Evolutionary conservation across 1,140 invertebrate genomes (phyloP).

Genomic region (Pteromalus puparum): DNA sequence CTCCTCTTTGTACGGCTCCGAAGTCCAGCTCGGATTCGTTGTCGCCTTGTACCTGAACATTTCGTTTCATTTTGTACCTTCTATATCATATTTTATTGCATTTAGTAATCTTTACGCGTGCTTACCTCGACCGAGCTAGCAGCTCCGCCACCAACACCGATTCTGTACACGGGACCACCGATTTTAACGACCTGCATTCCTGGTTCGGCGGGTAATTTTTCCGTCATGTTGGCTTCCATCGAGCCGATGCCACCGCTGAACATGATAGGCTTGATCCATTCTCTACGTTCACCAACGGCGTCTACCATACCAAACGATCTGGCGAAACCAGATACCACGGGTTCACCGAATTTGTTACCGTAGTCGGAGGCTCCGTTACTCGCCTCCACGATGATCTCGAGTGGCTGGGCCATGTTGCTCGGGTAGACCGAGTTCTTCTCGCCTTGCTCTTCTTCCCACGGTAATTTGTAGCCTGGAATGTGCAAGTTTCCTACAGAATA

Average conservation of each 20-base stretch:
- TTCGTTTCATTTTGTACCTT: neutral
- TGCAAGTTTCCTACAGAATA: conserved; percentile 96
- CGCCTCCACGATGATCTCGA: conserved; percentile 94
- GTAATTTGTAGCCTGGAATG: conserved; percentile 90
- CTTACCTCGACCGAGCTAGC: conserved; percentile 94
- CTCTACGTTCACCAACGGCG: conserved; percentile 82
- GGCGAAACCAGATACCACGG: conserved; percentile 92
- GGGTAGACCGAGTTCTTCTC: conserved; percentile 83
- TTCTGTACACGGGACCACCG: conserved; percentile 96
- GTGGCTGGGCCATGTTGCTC: conserved; percentile 90
- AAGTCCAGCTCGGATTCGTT: conserved; percentile 93
- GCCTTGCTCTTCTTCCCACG: conserved; percentile 86
- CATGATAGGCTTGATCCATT: conserved; percentile 99
- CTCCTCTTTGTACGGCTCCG: conserved; percentile 96
- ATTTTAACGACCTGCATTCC: conserved; percentile 92
- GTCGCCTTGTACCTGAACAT: conserved; percentile 86
- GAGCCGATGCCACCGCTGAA: conserved; percentile 97
- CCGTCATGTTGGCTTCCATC: conserved; percentile 87
- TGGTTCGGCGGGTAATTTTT: conserved; percentile 83
- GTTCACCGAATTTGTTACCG: conserved; percentile 99
- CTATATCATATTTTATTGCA: neutral
- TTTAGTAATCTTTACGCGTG: neutral
- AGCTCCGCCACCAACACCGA: conserved; percentile 97
- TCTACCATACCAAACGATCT: conserved; percentile 91
- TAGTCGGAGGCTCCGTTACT: conserved; percentile 99